Evolutionary conservation across 2,113 vertebrate genomes (phyloP).

Genomic region (Brienomyrus longianalis): DNA sequence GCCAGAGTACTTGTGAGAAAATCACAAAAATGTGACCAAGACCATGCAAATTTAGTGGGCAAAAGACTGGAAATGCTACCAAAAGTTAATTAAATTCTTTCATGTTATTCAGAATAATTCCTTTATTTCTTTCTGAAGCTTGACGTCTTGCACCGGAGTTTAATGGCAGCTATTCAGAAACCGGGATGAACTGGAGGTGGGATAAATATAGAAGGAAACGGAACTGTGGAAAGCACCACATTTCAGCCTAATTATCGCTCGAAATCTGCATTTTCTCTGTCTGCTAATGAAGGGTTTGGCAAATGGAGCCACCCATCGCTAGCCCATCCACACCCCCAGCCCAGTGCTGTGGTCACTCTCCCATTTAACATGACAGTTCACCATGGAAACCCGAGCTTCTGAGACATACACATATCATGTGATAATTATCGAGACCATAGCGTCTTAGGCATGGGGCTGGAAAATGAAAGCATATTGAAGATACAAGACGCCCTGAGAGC

Average conservation of each 20-base stretch:
- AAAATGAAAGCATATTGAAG: not conserved
- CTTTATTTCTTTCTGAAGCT: not conserved
- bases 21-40: not conserved
- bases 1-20: not conserved
- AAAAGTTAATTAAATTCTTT: not conserved
- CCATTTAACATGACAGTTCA: not conserved
- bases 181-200: conserved; percentile 16
- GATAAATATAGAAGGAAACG: conserved; percentile 20
- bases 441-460: not conserved
- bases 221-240: conserved; percentile 8
- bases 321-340: not conserved
- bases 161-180: conserved; percentile 35
- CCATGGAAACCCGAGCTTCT: not conserved
- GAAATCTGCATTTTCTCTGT: conserved; percentile 14
- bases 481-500: not conserved
- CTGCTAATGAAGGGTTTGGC: conserved; percentile 13
- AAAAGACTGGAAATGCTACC: not conserved
- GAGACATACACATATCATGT: not conserved
- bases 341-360: not conserved
- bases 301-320: not conserved
- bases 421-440: not conserved
- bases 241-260: conserved; percentile 12
- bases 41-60: not conserved
- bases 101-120: not conserved
- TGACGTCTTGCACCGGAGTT: conserved; percentile 5